Evolutionary conservation across 2,113 vertebrate species (phyloP).

Genomic region (Tachysurus fulvidraco): DNA sequence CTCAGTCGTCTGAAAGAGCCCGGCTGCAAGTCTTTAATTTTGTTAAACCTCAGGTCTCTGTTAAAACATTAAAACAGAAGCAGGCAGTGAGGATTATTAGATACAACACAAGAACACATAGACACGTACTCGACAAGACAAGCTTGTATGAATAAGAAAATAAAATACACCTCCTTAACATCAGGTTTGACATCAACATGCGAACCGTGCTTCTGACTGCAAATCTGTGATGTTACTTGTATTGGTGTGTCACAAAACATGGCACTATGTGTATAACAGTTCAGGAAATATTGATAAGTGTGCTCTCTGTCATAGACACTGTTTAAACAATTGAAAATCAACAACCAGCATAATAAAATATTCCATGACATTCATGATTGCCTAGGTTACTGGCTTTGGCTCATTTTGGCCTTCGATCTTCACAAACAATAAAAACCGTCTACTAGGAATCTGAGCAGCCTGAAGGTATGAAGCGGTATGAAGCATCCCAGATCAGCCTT

Average conservation of each 20-base stretch:
- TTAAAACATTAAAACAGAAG: constrained; percentile 51
- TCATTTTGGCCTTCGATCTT: neutral
- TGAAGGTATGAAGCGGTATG: neutral
- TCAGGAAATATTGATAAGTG: no score
- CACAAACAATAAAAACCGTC: neutral
- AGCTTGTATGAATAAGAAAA: no score
- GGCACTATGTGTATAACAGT: neutral
- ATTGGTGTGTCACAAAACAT: neutral
- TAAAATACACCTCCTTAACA: neutral
- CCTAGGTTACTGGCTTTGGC: neutral
- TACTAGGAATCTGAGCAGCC: neutral
- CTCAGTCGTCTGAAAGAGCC: constrained; percentile 87
- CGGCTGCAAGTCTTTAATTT: constrained; percentile 92
- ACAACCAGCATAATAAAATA: neutral
- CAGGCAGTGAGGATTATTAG: neutral
- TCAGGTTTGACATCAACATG: neutral
- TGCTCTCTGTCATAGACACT: neutral
- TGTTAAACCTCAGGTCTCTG: constrained; percentile 97
- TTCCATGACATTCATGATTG: neutral
- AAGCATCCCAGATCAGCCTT: neutral
- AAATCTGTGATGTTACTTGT: neutral
- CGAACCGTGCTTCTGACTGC: neutral
- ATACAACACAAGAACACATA: neutral
- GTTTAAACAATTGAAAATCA: neutral
- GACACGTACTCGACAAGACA: neutral